These are phyloP conservation scores for Reticulitermes lucifugus DNA, from an alignment of 2,888 invertebrate species.

Conservation along the genomic window DNA sequence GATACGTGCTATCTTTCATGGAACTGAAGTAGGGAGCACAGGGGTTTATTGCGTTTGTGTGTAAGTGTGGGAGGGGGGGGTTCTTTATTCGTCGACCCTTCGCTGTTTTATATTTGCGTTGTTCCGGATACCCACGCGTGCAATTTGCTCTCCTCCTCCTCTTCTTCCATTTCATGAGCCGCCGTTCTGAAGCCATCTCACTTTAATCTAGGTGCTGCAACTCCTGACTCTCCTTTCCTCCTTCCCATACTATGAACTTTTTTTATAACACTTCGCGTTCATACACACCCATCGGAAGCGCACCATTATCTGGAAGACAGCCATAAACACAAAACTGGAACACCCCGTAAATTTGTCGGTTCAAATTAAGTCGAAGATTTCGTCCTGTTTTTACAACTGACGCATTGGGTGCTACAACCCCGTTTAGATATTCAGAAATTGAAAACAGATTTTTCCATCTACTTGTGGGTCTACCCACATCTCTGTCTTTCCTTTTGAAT, in stretches of 20 bases:
- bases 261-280: background rate
- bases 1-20: background rate
- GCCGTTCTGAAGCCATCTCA: conserved; percentile 2
- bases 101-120: conserved; percentile 10
- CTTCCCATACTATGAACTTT: background rate
- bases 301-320: background rate
- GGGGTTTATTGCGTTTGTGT: background rate
- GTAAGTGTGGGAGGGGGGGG: background rate
- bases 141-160: background rate
- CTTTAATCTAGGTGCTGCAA: background rate
- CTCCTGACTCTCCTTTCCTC: background rate
- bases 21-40: background rate
- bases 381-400: background rate
- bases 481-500: too few relatives aligned
- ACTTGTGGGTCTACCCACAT: too few relatives aligned
- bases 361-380: background rate
- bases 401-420: background rate
- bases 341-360: background rate
- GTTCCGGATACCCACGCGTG: background rate
- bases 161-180: background rate
- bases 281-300: background rate
- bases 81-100: background rate
- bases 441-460: too few relatives aligned
- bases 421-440: too few relatives aligned
- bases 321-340: background rate